These are phyloP conservation scores for Cinara cedri DNA, from an alignment of 2,888 invertebrate genomes.

Conservation along the genomic window DNA sequence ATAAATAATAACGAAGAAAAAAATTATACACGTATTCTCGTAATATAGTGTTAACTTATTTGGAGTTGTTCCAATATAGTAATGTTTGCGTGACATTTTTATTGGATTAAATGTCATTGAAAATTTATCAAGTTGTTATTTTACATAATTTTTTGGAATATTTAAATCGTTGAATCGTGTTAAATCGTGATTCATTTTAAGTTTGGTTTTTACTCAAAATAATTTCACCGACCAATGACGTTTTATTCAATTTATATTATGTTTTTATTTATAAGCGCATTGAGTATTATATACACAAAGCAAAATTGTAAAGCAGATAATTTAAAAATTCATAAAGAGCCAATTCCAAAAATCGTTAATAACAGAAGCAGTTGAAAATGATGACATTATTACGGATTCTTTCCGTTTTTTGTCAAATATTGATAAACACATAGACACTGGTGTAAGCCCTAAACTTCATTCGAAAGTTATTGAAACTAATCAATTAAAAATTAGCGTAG, in stretches of 20 bases:
- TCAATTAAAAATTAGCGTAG: neutral
- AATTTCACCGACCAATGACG: neutral
- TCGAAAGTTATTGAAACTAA: neutral
- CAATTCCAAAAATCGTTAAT: neutral
- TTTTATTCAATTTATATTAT: neutral
- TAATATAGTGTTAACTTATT: slow-evolving; percentile 35
- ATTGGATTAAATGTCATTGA: slow-evolving; percentile 33
- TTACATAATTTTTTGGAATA: neutral
- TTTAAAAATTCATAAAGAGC: neutral
- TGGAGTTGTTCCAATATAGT: slow-evolving; percentile 34
- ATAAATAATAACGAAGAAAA: slow-evolving; percentile 41
- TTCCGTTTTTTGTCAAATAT: neutral
- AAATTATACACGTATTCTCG: slow-evolving; percentile 37
- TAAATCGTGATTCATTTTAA: no score
- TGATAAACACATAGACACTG: neutral
- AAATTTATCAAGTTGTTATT: slow-evolving; percentile 19
- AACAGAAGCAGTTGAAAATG: neutral
- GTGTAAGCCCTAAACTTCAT: neutral
- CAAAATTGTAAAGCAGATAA: neutral
- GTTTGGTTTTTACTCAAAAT: neutral
- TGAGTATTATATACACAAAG: neutral
- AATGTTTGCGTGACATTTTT: slow-evolving; percentile 34
- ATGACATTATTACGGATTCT: neutral
- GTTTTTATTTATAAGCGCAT: no score
- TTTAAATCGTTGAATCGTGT: neutral